A percentile compares a stretch with the other conserved stretches of the same genome.
Evolutionary conservation across 2,113 vertebrate genomes (phyloP).

Genomic region (Tetraodon nigroviridis): DNA sequence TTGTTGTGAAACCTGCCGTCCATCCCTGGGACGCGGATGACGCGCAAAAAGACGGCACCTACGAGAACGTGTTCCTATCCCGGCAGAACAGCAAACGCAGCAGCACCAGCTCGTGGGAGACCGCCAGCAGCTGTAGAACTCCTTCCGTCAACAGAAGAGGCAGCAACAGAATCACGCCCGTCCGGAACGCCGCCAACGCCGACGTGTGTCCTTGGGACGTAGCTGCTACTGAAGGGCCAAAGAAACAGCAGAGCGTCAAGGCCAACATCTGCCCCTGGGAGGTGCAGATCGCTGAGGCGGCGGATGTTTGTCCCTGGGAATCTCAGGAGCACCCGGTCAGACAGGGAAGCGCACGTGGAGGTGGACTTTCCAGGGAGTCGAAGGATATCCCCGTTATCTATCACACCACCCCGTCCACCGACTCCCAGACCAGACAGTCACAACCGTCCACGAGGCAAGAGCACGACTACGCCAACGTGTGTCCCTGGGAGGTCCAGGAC

Average conservation of each 20-base stretch:
- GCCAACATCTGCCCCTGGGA: constrained; percentile 61
- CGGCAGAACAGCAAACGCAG: constrained; percentile 64
- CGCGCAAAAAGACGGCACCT: constrained; percentile 49
- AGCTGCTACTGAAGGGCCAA: constrained; percentile 24
- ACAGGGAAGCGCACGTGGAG: constrained; percentile 25
- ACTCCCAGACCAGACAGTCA: constrained; percentile 25
- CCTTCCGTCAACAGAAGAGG: constrained; percentile 64
- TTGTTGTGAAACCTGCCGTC: constrained; percentile 49
- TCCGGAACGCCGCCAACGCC: constrained; percentile 38
- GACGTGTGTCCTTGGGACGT: constrained; percentile 71
- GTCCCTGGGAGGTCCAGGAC: constrained; percentile 58
- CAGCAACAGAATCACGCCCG: constrained; percentile 51
- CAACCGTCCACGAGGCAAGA: constrained; percentile 38
- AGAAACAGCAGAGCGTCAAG: constrained; percentile 46
- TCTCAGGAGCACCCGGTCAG: constrained; percentile 41
- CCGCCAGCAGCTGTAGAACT: constrained; percentile 62
- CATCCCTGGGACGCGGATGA: constrained; percentile 62
- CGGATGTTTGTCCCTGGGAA: constrained; percentile 60
- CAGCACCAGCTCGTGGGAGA: constrained; percentile 58
- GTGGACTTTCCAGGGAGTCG: constrained; percentile 45
- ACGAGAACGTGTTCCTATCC: constrained; percentile 60
- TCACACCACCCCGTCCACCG: constrained; percentile 14
- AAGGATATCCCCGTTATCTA: constrained; percentile 31
- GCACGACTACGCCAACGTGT: constrained; percentile 51
- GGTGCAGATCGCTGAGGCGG: constrained; percentile 14